Percentiles rank a stretch among this genome's conserved stretches.
These are phyloP conservation scores for Zele albiditarsus DNA, from an alignment of 2,888 invertebrate species.

Conservation along the genomic window DNA sequence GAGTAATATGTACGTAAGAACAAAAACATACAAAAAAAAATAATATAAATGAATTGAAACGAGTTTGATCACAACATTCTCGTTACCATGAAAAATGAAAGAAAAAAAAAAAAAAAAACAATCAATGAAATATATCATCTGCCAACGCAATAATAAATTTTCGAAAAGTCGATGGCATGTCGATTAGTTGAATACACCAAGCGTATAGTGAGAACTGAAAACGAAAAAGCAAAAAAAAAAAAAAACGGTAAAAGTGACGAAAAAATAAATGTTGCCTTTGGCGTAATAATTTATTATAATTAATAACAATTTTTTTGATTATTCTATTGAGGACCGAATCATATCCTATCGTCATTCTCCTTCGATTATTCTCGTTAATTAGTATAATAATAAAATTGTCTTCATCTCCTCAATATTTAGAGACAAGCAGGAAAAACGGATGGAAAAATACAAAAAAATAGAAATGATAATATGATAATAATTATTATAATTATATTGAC, in stretches of 20 bases:
- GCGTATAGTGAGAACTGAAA: slow-evolving; percentile 54
- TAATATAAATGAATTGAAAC: slow-evolving; percentile 35
- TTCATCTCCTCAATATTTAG: not conserved
- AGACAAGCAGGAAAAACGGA: slow-evolving; percentile 23
- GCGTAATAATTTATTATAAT: slow-evolving; percentile 68
- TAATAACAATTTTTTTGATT: slow-evolving; percentile 55
- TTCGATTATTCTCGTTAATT: slow-evolving; percentile 35
- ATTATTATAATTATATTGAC: not conserved
- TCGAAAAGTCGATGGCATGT: not conserved
- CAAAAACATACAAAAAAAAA: slow-evolving; percentile 40
- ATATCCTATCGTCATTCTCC: slow-evolving; percentile 51
- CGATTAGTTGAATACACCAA: not conserved
- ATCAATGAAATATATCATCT: slow-evolving; percentile 41
- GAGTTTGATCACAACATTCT: slow-evolving; percentile 3
- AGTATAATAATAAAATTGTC: slow-evolving; percentile 24
- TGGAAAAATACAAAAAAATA: slow-evolving; percentile 19
- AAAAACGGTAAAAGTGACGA: slow-evolving; percentile 61
- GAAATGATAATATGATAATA: not conserved
- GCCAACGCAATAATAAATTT: slow-evolving; percentile 37
- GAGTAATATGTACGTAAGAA: slow-evolving; percentile 35
- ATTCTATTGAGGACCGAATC: slow-evolving; percentile 57
- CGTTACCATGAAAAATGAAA: slow-evolving; percentile 51
- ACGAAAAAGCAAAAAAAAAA: slow-evolving; percentile 24
- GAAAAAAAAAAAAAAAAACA: slow-evolving; percentile 30
- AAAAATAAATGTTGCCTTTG: slow-evolving; percentile 64